These are phyloP conservation scores for Pyrocoelia pectoralis DNA, from an alignment of 2,888 invertebrate genomes.

Conservation along the genomic window DNA sequence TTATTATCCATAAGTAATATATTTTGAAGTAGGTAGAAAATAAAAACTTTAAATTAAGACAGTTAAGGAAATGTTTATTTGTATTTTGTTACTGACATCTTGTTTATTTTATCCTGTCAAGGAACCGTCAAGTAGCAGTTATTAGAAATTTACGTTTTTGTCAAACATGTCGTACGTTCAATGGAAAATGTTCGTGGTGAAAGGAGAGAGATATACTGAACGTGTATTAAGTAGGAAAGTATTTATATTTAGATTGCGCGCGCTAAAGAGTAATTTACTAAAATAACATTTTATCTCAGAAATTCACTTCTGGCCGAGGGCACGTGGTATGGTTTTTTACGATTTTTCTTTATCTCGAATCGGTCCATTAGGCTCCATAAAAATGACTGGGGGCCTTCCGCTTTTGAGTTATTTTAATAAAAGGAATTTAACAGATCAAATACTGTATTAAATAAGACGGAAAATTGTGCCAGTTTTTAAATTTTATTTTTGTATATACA, in stretches of 20 bases:
- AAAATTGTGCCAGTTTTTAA: slow-evolving; percentile 19
- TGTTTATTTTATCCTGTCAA: slow-evolving; percentile 37
- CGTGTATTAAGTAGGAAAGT: not conserved
- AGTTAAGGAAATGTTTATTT: slow-evolving; percentile 33
- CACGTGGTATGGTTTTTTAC: slow-evolving; percentile 36
- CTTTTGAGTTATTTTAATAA: slow-evolving; percentile 35
- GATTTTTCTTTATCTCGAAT: slow-evolving; percentile 32
- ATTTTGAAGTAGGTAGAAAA: no score
- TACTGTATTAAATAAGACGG: slow-evolving; percentile 26
- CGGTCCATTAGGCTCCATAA: slow-evolving; percentile 36
- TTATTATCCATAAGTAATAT: no score
- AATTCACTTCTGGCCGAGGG: slow-evolving; percentile 35
- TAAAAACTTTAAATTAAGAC: slow-evolving; percentile 40
- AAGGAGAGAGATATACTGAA: not conserved
- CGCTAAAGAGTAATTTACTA: slow-evolving; percentile 38
- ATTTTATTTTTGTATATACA: slow-evolving; percentile 20
- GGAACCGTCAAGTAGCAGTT: slow-evolving; percentile 30
- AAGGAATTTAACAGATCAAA: slow-evolving; percentile 30
- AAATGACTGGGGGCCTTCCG: slow-evolving; percentile 29
- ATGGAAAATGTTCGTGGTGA: no score
- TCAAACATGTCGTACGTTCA: not conserved
- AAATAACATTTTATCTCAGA: slow-evolving; percentile 40
- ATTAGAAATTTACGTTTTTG: slow-evolving; percentile 22
- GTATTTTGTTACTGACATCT: slow-evolving; percentile 27
- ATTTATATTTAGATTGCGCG: slow-evolving; percentile 31